phyloP scores from a whole-genome alignment of 1,140 invertebrate genomes.

The Cyclargus thomasi region DNA sequence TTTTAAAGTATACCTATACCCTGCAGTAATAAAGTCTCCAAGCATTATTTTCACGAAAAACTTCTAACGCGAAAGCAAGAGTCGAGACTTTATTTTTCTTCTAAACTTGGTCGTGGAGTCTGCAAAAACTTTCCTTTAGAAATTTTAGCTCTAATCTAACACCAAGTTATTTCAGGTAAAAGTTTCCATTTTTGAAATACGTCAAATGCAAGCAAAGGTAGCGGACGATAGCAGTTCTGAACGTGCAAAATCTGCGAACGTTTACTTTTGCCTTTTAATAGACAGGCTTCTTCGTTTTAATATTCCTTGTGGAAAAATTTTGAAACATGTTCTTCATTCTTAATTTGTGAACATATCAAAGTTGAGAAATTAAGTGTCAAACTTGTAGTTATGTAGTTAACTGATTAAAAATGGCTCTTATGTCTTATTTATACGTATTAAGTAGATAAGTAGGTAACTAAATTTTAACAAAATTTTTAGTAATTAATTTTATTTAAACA shows the following conservation, averaged over 20 bases:
- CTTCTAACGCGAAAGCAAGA: not conserved
- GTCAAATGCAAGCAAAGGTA: not conserved
- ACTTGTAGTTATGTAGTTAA: no score
- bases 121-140: not conserved
- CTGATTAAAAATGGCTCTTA: no score
- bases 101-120: not conserved
- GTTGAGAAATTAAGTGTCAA: no score
- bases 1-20: not conserved
- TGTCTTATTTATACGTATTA: no score
- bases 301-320: not conserved
- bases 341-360: no score
- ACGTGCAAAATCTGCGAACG: not conserved
- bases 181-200: not conserved
- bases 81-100: not conserved
- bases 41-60: not conserved
- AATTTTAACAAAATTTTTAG: no score
- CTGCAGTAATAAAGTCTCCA: not conserved
- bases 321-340: no score
- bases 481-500: no score
- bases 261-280: not conserved
- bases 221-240: not conserved
- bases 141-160: conserved; percentile 3
- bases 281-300: not conserved
- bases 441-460: no score
- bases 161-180: conserved; percentile 1